Conservation (phyloP, 2,888 invertebrate species). For the Dugesia japonica region DNA sequence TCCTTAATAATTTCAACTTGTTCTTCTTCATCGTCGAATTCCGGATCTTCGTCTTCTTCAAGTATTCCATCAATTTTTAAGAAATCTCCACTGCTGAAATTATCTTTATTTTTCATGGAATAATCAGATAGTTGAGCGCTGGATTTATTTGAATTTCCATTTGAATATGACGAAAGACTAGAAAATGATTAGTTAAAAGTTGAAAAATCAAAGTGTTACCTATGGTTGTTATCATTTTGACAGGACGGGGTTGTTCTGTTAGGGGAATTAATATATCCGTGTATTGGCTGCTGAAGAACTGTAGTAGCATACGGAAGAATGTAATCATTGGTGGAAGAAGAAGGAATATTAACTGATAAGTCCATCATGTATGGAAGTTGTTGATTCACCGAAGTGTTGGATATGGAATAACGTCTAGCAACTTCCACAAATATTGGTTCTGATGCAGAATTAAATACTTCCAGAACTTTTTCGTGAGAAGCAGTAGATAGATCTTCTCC, state of each 20-base stretch:
- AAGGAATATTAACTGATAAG: background rate
- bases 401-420: conserved; percentile 1
- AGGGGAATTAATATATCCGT: background rate
- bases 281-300: background rate
- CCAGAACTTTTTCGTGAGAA: background rate
- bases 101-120: background rate
- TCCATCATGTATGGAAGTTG: background rate
- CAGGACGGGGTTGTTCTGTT: background rate
- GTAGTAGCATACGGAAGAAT: background rate
- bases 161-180: background rate
- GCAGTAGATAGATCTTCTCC: background rate
- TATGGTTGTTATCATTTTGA: background rate
- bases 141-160: background rate
- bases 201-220: background rate
- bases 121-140: background rate
- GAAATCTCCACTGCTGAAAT: background rate
- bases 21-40: conserved; percentile 4
- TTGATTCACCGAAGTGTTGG: background rate
- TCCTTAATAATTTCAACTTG: conserved; percentile 8
- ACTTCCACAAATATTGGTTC: background rate
- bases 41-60: background rate
- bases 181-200: background rate
- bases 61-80: background rate
- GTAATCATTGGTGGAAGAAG: background rate
- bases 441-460: background rate